A percentile compares a stretch with the other conserved stretches of the same genome.
phyloP scores from a whole-genome alignment of 2,797 vertebrate species.

The Coluber constrictor region DNA sequence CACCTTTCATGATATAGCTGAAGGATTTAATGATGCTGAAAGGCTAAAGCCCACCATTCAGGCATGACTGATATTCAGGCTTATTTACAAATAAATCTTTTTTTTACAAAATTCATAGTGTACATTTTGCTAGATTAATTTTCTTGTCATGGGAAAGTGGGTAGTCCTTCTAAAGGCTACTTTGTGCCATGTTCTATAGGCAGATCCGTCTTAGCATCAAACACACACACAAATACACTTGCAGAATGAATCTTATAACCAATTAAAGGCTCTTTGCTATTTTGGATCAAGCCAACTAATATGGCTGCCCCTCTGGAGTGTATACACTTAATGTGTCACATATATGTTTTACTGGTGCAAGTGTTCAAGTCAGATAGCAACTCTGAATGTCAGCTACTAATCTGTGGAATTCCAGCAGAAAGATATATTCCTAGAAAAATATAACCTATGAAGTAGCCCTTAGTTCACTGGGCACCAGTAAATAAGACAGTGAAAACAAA shows the following conservation, averaged over 20 bases:
- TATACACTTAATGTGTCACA: not conserved
- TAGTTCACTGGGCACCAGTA: not conserved
- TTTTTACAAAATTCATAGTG: not conserved
- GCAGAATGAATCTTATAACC: not conserved
- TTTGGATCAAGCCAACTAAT: not conserved
- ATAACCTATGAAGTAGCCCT: not conserved
- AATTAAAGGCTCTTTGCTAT: not conserved
- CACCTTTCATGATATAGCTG: slow-evolving; percentile 21
- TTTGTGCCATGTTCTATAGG: not conserved
- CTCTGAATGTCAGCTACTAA: not conserved
- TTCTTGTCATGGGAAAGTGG: not conserved
- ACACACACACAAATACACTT: not conserved
- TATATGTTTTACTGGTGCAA: not conserved
- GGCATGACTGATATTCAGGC: slow-evolving; percentile 15
- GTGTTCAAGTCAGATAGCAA: not conserved
- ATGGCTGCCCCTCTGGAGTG: not conserved
- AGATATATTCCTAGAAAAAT: not conserved
- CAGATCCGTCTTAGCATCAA: no score
- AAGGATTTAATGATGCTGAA: slow-evolving; percentile 38
- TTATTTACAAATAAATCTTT: slow-evolving; percentile 45
- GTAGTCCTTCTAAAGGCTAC: not conserved
- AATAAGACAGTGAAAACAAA: not conserved
- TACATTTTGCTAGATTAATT: not conserved
- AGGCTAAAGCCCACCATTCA: slow-evolving; percentile 49
- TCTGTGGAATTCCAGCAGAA: not conserved